These are phyloP conservation scores for Copidosoma aretas DNA, from an alignment of 2,888 invertebrate species.

Conservation along the genomic window DNA sequence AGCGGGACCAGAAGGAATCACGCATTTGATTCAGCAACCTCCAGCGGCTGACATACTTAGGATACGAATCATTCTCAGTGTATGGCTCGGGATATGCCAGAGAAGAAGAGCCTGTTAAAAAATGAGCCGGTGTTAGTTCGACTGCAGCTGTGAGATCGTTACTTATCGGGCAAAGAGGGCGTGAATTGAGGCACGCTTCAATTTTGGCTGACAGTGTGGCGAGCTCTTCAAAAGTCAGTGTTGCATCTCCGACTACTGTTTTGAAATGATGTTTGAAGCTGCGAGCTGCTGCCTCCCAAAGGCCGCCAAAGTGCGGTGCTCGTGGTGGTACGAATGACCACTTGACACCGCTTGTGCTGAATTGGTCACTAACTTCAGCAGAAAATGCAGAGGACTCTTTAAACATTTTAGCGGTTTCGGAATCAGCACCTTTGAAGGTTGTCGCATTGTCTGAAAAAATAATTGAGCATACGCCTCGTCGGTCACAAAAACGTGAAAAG, in stretches of 20 bases:
- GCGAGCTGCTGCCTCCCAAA: slow-evolving; percentile 5
- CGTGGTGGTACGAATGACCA: slow-evolving; percentile 9
- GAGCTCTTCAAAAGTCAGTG: slow-evolving; percentile 5
- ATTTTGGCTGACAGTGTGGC: not conserved
- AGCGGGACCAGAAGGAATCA: slow-evolving; percentile 46
- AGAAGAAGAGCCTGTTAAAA: not conserved
- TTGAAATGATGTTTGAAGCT: slow-evolving; percentile 7
- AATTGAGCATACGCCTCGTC: slow-evolving; percentile 41
- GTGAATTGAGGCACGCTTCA: slow-evolving; percentile 15
- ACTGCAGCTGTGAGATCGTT: not conserved
- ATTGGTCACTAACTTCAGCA: not conserved
- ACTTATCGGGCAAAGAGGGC: slow-evolving; percentile 2
- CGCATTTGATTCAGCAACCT: slow-evolving; percentile 40
- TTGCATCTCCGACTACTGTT: not conserved
- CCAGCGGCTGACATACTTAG: slow-evolving; percentile 37
- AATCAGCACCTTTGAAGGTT: slow-evolving; percentile 46
- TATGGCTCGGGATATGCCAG: not conserved
- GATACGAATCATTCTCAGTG: not conserved
- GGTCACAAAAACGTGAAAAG: slow-evolving; percentile 42
- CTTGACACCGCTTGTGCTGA: not conserved
- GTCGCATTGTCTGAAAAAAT: slow-evolving; percentile 49
- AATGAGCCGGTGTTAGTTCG: slow-evolving; percentile 8
- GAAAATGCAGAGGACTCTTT: not conserved
- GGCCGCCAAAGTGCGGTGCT: slow-evolving; percentile 8
- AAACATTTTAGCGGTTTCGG: slow-evolving; percentile 15